Conservation (phyloP, 1,140 invertebrate species). For the Goniozus legneri region DNA sequence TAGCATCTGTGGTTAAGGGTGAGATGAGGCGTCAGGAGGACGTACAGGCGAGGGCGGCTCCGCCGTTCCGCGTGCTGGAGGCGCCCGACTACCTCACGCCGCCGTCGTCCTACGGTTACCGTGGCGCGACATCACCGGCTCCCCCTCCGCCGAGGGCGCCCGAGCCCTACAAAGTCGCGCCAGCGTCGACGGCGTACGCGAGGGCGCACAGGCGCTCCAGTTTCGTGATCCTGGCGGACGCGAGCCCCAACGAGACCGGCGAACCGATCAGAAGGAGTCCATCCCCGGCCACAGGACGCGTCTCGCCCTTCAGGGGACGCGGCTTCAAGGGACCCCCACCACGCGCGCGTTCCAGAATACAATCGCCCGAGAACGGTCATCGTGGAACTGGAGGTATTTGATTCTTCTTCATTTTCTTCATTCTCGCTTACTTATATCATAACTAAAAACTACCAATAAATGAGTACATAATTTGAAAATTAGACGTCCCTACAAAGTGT, state of each 20-base stretch:
- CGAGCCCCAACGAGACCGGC: slow-evolving; percentile 39
- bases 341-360: slow-evolving; percentile 38
- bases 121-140: slow-evolving; percentile 24
- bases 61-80: slow-evolving; percentile 39
- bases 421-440: too few species aligned
- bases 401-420: too few species aligned
- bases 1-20: too few species aligned
- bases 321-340: slow-evolving; percentile 58
- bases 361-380: slow-evolving; percentile 31
- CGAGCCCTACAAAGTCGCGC: slow-evolving; percentile 45
- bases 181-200: slow-evolving; percentile 27
- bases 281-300: slow-evolving; percentile 44
- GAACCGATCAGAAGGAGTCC: slow-evolving; percentile 39
- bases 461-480: too few species aligned
- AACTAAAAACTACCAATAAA: too few species aligned
- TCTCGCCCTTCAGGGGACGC: slow-evolving; percentile 58
- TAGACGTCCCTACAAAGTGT: too few species aligned
- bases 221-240: slow-evolving; percentile 62
- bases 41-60: slow-evolving; percentile 16
- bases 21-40: not conserved
- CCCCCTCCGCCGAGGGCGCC: slow-evolving; percentile 45
- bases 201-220: slow-evolving; percentile 46
- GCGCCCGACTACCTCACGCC: slow-evolving; percentile 26
- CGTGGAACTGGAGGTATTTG: too few species aligned
- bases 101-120: slow-evolving; percentile 16